These are phyloP conservation scores for Rhea americana DNA, from an alignment of 2,113 vertebrate species.

Conservation along the genomic window DNA sequence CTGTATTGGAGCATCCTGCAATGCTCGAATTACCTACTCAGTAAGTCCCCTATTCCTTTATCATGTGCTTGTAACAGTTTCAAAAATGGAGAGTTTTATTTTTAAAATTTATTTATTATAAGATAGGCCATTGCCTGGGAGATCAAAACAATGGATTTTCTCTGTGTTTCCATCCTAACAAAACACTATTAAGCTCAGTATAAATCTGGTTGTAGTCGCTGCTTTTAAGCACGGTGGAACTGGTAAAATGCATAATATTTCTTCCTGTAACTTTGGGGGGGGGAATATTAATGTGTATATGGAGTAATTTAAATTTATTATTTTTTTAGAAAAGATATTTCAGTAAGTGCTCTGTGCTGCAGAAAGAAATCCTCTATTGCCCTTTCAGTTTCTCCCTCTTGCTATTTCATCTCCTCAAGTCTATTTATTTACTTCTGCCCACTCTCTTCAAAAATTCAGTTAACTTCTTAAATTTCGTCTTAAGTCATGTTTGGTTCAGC, in stretches of 20 bases:
- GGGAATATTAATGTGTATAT: background rate
- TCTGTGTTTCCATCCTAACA: background rate
- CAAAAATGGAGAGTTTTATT: background rate
- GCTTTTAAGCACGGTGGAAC: background rate
- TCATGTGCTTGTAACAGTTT: background rate
- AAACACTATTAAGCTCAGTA: constrained; percentile 9
- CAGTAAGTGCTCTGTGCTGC: fast-evolving
- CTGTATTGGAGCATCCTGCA: background rate
- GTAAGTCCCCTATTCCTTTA: background rate
- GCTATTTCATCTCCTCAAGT: background rate
- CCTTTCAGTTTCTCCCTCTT: background rate
- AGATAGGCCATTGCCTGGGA: background rate
- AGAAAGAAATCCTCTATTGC: background rate
- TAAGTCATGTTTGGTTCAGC: background rate
- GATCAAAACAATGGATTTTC: background rate
- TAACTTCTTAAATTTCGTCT: background rate
- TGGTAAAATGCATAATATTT: background rate
- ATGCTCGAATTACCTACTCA: background rate
- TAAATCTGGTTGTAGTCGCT: constrained; percentile 1
- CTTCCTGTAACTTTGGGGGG: background rate
- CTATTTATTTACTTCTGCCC: background rate
- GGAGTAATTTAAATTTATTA: fast-evolving
- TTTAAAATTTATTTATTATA: background rate
- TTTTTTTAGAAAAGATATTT: background rate
- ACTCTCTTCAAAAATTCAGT: background rate